Percentiles rank a stretch among this genome's conserved stretches.
Conservation (phyloP, 2,888 invertebrate species). For the Taphrorychus bicolor region DNA sequence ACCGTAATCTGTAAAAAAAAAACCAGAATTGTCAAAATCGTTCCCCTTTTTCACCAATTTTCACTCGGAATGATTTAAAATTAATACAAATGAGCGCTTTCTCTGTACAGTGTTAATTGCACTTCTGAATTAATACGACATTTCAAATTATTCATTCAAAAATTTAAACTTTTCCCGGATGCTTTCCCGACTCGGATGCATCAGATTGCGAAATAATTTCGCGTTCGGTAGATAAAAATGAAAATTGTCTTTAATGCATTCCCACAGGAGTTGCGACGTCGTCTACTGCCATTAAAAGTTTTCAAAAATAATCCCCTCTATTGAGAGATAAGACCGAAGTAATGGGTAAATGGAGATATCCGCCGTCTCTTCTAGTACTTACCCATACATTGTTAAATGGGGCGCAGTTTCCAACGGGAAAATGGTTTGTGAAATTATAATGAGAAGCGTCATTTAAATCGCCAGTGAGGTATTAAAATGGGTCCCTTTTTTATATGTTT, state of each 20-base stretch:
- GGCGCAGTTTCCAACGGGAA: not conserved
- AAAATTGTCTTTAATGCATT: conserved; percentile 4
- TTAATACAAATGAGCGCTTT: too few relatives aligned
- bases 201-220: not conserved
- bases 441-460: too few relatives aligned
- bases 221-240: conserved; percentile 5
- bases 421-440: too few relatives aligned
- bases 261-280: conserved; percentile 6
- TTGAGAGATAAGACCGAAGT: conserved; percentile 8
- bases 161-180: not conserved
- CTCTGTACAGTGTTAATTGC: too few relatives aligned
- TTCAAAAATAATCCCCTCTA: conserved; percentile 10
- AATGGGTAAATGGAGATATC: conserved; percentile 19
- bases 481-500: too few relatives aligned
- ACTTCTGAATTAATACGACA: too few relatives aligned
- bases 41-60: too few relatives aligned
- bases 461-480: too few relatives aligned
- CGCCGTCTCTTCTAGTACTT: not conserved
- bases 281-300: conserved; percentile 9
- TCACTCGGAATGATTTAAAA: too few relatives aligned
- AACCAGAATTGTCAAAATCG: too few relatives aligned
- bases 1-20: too few relatives aligned
- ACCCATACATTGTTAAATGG: conserved; percentile 19
- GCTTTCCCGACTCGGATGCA: not conserved
- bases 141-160: not conserved